Conservation (phyloP, 2,888 invertebrate species). For the Mesorhabditis sp. region DNA sequence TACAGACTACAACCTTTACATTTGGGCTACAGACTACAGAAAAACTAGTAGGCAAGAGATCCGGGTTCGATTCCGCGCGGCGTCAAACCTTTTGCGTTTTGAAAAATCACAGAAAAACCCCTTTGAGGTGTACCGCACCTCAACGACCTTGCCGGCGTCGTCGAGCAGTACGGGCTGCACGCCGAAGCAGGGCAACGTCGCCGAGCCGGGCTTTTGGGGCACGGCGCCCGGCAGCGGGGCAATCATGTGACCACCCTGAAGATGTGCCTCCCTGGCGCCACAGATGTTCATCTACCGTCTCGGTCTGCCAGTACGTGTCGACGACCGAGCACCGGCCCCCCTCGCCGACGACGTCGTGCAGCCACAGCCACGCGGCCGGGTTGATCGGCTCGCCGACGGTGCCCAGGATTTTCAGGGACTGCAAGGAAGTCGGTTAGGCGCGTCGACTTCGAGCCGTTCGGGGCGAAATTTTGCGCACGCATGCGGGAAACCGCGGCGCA, state of each 20-base stretch:
- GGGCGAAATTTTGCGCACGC: too few species aligned
- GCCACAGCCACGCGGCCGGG: slow-evolving; percentile 68
- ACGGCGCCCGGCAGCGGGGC: slow-evolving; percentile 92
- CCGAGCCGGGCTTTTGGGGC: slow-evolving; percentile 94
- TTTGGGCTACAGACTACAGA: too few species aligned
- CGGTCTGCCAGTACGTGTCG: slow-evolving; percentile 99
- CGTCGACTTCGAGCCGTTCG: too few species aligned
- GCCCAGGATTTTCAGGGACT: slow-evolving; percentile 74
- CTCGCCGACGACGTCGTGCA: slow-evolving; percentile 59
- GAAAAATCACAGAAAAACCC: too few species aligned
- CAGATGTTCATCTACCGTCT: slow-evolving; percentile 67
- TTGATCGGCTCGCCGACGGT: slow-evolving; percentile 99
- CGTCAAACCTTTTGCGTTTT: too few species aligned
- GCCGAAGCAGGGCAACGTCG: slow-evolving; percentile 96
- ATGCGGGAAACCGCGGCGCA: too few species aligned
- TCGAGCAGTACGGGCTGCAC: slow-evolving; percentile 82
- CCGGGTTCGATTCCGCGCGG: too few species aligned
- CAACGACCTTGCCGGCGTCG: slow-evolving; percentile 68
- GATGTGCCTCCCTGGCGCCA: too few species aligned
- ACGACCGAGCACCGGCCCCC: slow-evolving; percentile 72
- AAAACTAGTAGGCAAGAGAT: too few species aligned
- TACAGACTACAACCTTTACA: too few species aligned
- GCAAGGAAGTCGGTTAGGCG: background rate
- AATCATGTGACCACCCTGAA: slow-evolving; percentile 84
- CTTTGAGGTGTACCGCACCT: slow-evolving; percentile 4